Conservation (phyloP, 2,888 invertebrate species). For the Coleophora flavipennella region DNA sequence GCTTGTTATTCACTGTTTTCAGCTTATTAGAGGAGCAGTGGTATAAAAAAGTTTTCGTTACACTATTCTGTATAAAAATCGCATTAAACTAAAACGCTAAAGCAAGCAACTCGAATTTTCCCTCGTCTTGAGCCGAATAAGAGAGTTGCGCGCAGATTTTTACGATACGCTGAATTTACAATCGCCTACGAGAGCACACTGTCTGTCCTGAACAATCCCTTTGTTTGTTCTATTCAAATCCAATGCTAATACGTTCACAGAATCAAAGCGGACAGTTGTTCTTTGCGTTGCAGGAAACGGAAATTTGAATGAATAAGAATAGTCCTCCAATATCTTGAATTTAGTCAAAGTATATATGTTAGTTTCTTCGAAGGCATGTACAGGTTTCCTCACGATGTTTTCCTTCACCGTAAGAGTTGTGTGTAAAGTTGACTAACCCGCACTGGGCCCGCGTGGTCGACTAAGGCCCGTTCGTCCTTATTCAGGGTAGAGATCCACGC, state of each 20-base stretch:
- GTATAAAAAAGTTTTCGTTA: too few relatives aligned
- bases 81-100: conserved; percentile 4
- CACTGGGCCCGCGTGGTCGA: too few relatives aligned
- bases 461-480: too few relatives aligned
- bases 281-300: conserved; percentile 50
- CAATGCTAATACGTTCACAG: conserved; percentile 67
- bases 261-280: conserved; percentile 65
- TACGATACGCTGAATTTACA: conserved; percentile 67
- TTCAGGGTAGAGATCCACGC: too few relatives aligned
- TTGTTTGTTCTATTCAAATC: conserved; percentile 72
- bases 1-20: too few relatives aligned
- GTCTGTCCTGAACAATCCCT: conserved; percentile 69
- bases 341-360: too few relatives aligned
- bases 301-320: conserved; percentile 51
- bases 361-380: too few relatives aligned
- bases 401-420: too few relatives aligned
- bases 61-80: too few relatives aligned
- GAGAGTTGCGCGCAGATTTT: conserved; percentile 41
- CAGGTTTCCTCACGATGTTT: too few relatives aligned
- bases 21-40: too few relatives aligned
- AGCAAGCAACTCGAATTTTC: conserved; percentile 3
- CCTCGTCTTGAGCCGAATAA: conserved; percentile 15
- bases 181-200: conserved; percentile 69
- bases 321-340: conserved; percentile 8
- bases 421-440: too few relatives aligned